These are phyloP conservation scores for Candoia aspera DNA, from an alignment of 2,113 vertebrate species.

Conservation along the genomic window DNA sequence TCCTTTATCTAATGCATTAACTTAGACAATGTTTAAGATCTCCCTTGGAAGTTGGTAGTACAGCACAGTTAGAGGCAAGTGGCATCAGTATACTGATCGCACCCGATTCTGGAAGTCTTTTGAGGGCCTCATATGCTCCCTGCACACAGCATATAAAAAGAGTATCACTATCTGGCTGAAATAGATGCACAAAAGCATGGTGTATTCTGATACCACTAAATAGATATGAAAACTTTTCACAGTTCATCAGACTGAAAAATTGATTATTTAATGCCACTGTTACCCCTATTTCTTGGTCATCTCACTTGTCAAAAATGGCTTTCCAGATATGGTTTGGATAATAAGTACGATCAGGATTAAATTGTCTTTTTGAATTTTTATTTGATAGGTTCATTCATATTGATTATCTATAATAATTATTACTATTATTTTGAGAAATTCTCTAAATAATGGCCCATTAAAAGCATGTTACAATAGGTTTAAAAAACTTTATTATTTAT, in stretches of 20 bases:
- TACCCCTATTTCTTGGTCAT: neutral
- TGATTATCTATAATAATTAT: conserved; percentile 4
- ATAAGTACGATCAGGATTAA: neutral
- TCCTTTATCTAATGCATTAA: neutral
- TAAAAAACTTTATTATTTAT: neutral
- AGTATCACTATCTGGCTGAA: neutral
- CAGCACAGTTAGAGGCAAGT: neutral
- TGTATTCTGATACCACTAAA: neutral
- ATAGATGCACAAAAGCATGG: neutral
- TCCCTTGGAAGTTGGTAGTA: neutral
- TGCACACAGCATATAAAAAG: neutral
- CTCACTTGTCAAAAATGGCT: neutral
- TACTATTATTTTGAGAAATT: neutral
- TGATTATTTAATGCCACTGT: neutral
- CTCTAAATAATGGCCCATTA: neutral
- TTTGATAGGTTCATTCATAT: neutral
- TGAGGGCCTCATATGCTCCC: neutral
- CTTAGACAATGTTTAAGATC: neutral
- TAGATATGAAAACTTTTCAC: neutral
- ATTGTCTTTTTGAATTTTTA: neutral
- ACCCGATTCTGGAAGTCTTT: neutral
- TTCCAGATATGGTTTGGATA: neutral
- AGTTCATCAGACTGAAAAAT: neutral
- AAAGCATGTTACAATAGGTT: neutral
- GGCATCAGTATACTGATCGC: neutral